These are phyloP conservation scores for Apotomis betuletana DNA, from an alignment of 2,888 invertebrate genomes.

Conservation along the genomic window DNA sequence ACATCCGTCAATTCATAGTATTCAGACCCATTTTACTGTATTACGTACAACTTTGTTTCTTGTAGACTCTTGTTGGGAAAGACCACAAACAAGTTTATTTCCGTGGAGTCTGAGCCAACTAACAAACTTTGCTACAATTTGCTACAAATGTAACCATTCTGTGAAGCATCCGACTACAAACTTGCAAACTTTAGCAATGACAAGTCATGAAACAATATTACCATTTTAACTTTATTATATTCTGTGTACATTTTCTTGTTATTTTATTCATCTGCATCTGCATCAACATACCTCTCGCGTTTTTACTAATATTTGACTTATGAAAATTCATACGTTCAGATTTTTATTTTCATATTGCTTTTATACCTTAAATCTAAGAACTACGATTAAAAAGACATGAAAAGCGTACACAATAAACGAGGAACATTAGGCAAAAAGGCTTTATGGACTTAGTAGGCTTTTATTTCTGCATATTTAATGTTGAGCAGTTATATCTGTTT, in stretches of 20 bases:
- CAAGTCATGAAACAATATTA: neutral
- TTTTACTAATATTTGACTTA: neutral
- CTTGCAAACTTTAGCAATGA: neutral
- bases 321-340: neutral
- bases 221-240: neutral
- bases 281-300: neutral
- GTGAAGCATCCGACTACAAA: neutral
- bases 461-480: conserved; percentile 5
- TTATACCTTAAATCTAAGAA: neutral
- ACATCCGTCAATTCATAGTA: neutral
- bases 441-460: conserved; percentile 1
- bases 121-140: conserved; percentile 16
- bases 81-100: conserved; percentile 33
- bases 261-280: neutral
- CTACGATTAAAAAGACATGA: neutral
- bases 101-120: conserved; percentile 6
- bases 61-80: conserved; percentile 6
- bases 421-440: conserved; percentile 3
- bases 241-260: neutral
- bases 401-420: conserved; percentile 11
- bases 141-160: conserved; percentile 11
- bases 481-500: neutral
- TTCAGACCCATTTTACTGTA: conserved; percentile 2
- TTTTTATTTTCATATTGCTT: neutral
- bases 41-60: conserved; percentile 15